phyloP scores from a whole-genome alignment of 2,113 vertebrate genomes.

The Ptilorrhoa leucosticta region DNA sequence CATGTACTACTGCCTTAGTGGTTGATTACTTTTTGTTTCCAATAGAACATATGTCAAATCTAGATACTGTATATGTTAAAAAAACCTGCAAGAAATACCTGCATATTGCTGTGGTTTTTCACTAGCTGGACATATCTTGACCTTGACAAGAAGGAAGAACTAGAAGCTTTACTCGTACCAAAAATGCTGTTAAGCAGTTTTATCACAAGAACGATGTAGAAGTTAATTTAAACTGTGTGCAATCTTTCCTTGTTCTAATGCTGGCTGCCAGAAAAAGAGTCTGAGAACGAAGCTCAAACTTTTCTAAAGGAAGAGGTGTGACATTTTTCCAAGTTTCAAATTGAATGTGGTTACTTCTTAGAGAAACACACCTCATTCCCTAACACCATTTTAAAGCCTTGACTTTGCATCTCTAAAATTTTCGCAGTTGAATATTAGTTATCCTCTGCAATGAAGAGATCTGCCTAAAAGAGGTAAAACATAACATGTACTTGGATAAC shows the following conservation, averaged over 20 bases:
- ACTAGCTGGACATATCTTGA: neutral
- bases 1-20: neutral
- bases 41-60: fast-evolving
- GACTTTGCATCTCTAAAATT: neutral
- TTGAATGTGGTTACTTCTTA: neutral
- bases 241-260: neutral
- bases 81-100: neutral
- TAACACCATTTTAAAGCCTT: neutral
- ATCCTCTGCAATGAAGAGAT: neutral
- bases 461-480: neutral
- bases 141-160: neutral
- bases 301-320: neutral
- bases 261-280: neutral
- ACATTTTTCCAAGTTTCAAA: neutral
- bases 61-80: neutral
- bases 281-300: neutral
- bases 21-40: neutral
- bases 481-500: neutral
- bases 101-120: neutral
- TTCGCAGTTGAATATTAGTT: neutral
- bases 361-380: neutral
- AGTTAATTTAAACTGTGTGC: neutral
- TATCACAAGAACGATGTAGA: neutral
- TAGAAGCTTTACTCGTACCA: neutral
- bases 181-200: neutral